Percentiles rank a stretch among this genome's conserved stretches.
phyloP scores from a whole-genome alignment of 2,888 invertebrate species.

The Hyles lineata region DNA sequence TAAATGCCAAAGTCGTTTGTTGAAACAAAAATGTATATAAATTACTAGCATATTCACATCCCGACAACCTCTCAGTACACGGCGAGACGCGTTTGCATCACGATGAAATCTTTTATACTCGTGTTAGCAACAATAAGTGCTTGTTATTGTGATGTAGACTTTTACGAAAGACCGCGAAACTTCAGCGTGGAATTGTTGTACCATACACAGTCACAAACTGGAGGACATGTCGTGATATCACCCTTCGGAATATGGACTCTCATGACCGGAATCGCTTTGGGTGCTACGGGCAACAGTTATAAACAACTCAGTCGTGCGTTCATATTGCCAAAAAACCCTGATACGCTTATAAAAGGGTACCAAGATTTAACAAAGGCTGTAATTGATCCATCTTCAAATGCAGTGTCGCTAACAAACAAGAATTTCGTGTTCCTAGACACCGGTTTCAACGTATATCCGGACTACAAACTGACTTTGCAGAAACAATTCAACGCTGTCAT shows the following conservation, averaged over 20 bases:
- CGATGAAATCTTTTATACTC: conserved; percentile 59
- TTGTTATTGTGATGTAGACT: conserved; percentile 66
- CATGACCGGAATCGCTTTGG: conserved; percentile 76
- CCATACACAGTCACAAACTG: conserved; percentile 66
- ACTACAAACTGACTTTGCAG: conserved; percentile 57
- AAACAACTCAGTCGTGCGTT: conserved; percentile 65
- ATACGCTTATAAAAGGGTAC: conserved; percentile 62
- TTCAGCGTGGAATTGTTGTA: conserved; percentile 77
- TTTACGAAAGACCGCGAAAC: conserved; percentile 72
- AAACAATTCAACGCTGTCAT: conserved; percentile 72
- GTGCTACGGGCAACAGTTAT: conserved; percentile 69
- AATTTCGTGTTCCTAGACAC: conserved; percentile 76
- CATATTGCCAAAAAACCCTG: conserved; percentile 61
- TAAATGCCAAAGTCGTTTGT: conserved; percentile 33
- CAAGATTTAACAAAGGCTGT: conserved; percentile 61
- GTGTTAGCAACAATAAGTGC: conserved; percentile 57
- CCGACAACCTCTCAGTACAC: conserved; percentile 64
- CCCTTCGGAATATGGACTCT: conserved; percentile 81
- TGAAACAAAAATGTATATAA: conserved; percentile 47
- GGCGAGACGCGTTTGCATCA: conserved; percentile 56
- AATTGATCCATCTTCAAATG: conserved; percentile 59
- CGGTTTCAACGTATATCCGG: conserved; percentile 61
- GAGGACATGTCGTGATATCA: conserved; percentile 76
- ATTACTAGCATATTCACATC: conserved; percentile 61
- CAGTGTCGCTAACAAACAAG: conserved; percentile 68